Evolutionary conservation across 2,113 vertebrate species (phyloP).

Genomic region (Gadus chalcogrammus): DNA sequence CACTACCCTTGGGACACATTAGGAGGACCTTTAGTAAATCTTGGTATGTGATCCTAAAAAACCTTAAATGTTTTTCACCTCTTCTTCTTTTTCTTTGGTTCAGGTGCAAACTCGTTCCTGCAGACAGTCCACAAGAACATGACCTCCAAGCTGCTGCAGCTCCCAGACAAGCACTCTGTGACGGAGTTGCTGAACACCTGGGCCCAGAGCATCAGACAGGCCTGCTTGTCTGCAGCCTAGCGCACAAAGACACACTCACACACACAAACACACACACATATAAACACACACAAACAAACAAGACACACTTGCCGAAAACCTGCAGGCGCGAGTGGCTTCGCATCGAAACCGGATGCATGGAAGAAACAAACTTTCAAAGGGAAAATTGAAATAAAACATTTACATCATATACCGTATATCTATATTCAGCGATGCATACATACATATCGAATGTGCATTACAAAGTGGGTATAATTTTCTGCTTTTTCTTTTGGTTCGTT

Average conservation of each 20-base stretch:
- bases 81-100: neutral
- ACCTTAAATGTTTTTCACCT: neutral
- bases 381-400: neutral
- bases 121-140: slow-evolving; percentile 90
- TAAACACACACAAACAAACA: neutral
- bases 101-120: slow-evolving; percentile 93
- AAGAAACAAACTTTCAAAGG: neutral
- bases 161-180: slow-evolving; percentile 95
- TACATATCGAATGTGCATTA: neutral
- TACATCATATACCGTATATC: neutral
- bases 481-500: neutral
- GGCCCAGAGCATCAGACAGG: slow-evolving; percentile 95
- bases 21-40: too few species aligned
- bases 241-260: neutral
- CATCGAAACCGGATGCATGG: too few species aligned
- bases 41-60: too few species aligned
- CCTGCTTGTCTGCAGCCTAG: slow-evolving; percentile 85
- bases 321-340: neutral
- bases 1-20: too few species aligned
- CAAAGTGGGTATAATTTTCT: neutral
- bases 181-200: slow-evolving; percentile 93
- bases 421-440: neutral
- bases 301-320: slow-evolving; percentile 84
- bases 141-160: slow-evolving; percentile 93
- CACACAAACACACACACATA: neutral